Conservation (phyloP, 2,113 vertebrate genomes). For the Myiagra hebetior region DNA sequence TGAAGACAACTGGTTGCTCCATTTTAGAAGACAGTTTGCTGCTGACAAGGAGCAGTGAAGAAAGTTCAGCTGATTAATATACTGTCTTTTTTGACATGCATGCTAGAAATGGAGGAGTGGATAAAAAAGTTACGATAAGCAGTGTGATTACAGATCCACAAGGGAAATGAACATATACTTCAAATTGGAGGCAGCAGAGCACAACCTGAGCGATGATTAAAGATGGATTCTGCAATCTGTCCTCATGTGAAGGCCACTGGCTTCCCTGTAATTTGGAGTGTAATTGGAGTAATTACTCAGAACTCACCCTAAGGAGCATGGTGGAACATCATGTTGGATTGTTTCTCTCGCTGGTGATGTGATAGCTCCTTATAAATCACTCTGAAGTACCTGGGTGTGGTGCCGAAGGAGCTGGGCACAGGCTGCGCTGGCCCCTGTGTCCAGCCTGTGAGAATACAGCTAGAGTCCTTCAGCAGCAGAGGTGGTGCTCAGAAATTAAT, state of each 20-base stretch:
- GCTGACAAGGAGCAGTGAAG: not conserved
- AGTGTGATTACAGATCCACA: not conserved
- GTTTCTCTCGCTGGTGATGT: not conserved
- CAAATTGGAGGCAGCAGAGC: not conserved
- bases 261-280: not conserved
- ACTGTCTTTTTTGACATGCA: not conserved
- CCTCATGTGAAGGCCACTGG: not conserved
- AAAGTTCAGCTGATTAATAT: not conserved
- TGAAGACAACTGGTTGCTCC: not conserved
- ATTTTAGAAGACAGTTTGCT: not conserved
- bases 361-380: not conserved
- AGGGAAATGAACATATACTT: not conserved
- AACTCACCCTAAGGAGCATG: not conserved
- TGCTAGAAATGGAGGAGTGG: not conserved
- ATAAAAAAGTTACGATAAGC: slow-evolving; percentile 2
- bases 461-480: not conserved
- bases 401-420: not conserved
- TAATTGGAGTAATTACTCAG: slow-evolving; percentile 8
- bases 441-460: not conserved
- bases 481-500: not conserved
- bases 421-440: not conserved
- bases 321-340: not conserved
- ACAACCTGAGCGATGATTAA: not conserved
- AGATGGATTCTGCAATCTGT: not conserved
- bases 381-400: not conserved